Evolutionary conservation across 1,140 invertebrate genomes (phyloP), one percentile per base, ranked within the genome.

Genomic region (Drosophila parvula): DNA sequence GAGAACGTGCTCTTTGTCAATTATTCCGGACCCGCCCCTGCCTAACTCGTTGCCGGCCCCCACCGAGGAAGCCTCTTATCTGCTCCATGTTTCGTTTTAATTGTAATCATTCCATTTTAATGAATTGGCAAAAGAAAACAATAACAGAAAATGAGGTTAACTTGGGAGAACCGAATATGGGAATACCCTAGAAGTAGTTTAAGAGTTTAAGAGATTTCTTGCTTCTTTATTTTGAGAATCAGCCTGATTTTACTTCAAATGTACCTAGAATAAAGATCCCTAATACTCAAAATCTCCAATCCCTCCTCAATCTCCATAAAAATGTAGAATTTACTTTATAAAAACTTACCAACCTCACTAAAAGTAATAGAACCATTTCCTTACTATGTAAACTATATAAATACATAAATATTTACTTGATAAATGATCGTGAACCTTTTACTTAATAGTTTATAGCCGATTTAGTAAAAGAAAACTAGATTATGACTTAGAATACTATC

Each of bases 101-200:
- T 74, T 74, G 28, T 45, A 62, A 73, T 74, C 70, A 74, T 73
- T 74, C 40, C 70, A 62, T 73, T 74, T 27, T 61, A 74, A 51
- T 74, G 68, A 74, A 53, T 74, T 51, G 68, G 34, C 68, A 22
- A 71, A 71, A 58, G 51, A 70, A 71, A 71, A 71, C 68, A 71
- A 71, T 71, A 71, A 71, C 51, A 71, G 36, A 30, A 30, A 70
- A 40, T 16, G 34, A 8, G 43, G 50, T 69, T 40, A 58, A 12
- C 12, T 43, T 11, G 18, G 7, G 0, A 0, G n/a, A 22, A 16
- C 10, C 65, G 68, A 71, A 71, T 1, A 2, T 1, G 30, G 11
- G 1, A 18, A 50, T 71, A 50, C 68, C 53, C 65, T 71, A 32
- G 28, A 48, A 30, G 2, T 0, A 2, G 11, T 12, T 22, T 1